phyloP scores from a whole-genome alignment of 2,888 invertebrate species.

The Alitta virens region DNA sequence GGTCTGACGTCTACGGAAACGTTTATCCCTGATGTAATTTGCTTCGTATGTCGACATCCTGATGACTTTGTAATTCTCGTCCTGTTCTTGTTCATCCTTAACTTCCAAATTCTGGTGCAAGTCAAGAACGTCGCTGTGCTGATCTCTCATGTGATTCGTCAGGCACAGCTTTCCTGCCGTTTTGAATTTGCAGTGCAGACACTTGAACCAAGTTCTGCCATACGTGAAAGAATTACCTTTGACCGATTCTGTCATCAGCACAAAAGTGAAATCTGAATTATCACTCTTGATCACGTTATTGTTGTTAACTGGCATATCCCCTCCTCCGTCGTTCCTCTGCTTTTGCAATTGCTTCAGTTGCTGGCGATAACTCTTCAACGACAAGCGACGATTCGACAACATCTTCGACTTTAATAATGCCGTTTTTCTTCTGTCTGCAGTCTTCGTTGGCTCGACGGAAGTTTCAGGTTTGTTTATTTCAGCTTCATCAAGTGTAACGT shows the following conservation, averaged over 20 bases:
- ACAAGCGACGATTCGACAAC: too few species aligned
- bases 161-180: constrained; percentile 37
- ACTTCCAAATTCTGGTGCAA: constrained; percentile 9
- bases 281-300: background rate
- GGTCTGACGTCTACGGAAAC: constrained; percentile 7
- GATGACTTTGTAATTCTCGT: constrained; percentile 34
- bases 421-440: background rate
- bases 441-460: background rate
- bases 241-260: constrained; percentile 31
- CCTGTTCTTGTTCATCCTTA: constrained; percentile 9
- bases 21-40: constrained; percentile 20
- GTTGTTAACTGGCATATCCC: background rate
- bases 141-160: constrained; percentile 40
- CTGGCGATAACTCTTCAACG: background rate
- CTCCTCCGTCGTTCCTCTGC: background rate
- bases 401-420: too few species aligned
- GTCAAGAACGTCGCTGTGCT: constrained; percentile 35
- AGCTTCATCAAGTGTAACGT: too few species aligned
- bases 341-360: background rate
- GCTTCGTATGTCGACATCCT: constrained; percentile 35
- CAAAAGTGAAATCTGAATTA: constrained; percentile 34
- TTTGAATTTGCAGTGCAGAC: constrained; percentile 41
- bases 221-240: constrained; percentile 33
- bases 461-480: too few species aligned
- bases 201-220: constrained; percentile 38